Base-by-base conservation (phyloP, 2,113 vertebrate genomes). In the Aptenodytes patagonicus region DNA sequence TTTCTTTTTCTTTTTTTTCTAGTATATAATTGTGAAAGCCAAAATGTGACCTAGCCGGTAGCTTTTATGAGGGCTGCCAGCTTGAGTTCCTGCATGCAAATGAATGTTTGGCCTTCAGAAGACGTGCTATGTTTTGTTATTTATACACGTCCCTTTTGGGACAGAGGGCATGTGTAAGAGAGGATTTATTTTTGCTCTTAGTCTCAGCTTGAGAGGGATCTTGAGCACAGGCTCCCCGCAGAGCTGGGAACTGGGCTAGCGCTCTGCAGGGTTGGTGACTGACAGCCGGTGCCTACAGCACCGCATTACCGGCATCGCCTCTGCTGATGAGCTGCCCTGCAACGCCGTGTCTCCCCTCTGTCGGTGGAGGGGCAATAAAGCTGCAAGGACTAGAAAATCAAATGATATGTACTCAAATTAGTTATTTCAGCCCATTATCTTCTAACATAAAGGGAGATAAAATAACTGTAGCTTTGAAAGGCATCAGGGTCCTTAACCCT, bases 301-400 rank as follows among this genome's bases (percentile, higher is more conserved):
- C n/a, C 3, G 0, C 26, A 3, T 49, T 55, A 19, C 54, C 2
- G 0, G 0, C 3, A 5, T 46, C 32, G 0, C 75, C n/a, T 9
- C 26, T 10, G 44, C 52, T 4, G 1, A 6, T 1, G 28, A 55
- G 24, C 57, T 52, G 61, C 55, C 54, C 22, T 13, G 60, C 28
- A 8, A 3, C 2, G 8, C 17, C 14, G 10, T 7, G 1, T 25
- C 51, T 57, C 10, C 57, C 18, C 36, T 20, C 3, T 0, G 2
- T 22, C 5, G 1, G 25, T 14, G 7, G 31, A 34, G 49, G 42
- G 18, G 5, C n/a, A 42, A 4, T 20, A 89, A 38, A 46, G 19
- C n/a, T 44, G 22, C 55, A 20, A 40, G 62, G 34, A 46, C 13
- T 18, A 9, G 60, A 46, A n/a, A 29, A 38, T 10, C 17, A 6